Conservation (phyloP, 2,113 vertebrate genomes). For the Myrmecobius fasciatus region DNA sequence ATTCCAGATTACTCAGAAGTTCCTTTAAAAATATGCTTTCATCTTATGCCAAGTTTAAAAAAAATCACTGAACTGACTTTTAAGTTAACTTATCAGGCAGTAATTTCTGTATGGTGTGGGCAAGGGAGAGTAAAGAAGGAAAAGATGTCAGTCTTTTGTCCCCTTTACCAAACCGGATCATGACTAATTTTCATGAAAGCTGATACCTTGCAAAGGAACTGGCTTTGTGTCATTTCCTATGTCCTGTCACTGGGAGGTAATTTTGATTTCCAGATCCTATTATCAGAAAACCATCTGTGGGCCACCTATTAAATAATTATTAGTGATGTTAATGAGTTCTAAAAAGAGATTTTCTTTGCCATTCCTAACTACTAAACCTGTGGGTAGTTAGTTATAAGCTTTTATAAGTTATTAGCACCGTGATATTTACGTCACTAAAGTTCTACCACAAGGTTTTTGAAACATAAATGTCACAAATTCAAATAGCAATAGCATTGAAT, state of each 20-base stretch:
- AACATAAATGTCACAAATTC: background rate
- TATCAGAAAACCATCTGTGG: background rate
- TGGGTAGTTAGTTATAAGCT: background rate
- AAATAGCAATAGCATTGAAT: background rate
- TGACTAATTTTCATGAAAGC: background rate
- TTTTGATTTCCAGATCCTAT: background rate
- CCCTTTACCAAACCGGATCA: constrained; percentile 15
- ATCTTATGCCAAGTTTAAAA: background rate
- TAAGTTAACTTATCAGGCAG: background rate
- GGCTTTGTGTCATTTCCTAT: background rate
- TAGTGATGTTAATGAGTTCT: constrained; percentile 9
- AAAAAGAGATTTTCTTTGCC: constrained; percentile 4
- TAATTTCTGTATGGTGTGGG: background rate
- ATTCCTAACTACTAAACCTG: background rate
- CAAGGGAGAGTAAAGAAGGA: background rate
- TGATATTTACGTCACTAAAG: constrained; percentile 7
- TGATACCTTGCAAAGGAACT: background rate
- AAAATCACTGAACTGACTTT: background rate
- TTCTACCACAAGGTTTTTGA: background rate
- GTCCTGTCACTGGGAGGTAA: constrained; percentile 9
- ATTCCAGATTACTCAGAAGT: constrained; percentile 11
- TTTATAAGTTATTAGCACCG: constrained; percentile 29
- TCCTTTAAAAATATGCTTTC: constrained; percentile 44
- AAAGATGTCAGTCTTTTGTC: background rate
- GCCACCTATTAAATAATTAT: constrained; percentile 33